Conservation (phyloP, 92 coral and sea anemone genomes). For the Muricea muricata region DNA sequence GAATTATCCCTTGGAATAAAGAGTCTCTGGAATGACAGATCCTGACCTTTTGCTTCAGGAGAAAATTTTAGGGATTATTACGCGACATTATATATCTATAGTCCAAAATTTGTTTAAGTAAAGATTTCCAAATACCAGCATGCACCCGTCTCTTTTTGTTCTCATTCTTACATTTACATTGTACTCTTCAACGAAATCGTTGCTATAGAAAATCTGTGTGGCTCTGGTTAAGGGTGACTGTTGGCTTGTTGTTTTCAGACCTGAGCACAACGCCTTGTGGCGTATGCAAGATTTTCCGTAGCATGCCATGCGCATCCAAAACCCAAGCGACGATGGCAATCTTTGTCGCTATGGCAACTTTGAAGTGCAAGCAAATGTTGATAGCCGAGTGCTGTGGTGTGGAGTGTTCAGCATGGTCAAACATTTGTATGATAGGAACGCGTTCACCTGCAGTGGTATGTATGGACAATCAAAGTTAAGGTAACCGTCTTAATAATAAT, state of each 20-base stretch:
- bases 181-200: not conserved
- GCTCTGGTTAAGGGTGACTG: not conserved
- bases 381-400: slow-evolving; percentile 28
- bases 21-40: too few relatives aligned
- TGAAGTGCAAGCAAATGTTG: slow-evolving; percentile 43
- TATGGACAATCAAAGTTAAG: slow-evolving; percentile 32
- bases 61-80: too few relatives aligned
- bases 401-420: slow-evolving; percentile 34
- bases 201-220: not conserved
- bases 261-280: slow-evolving; percentile 1
- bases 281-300: slow-evolving; percentile 46
- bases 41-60: too few relatives aligned
- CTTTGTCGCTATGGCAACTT: slow-evolving; percentile 51
- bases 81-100: too few relatives aligned
- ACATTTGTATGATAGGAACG: slow-evolving; percentile 26
- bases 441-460: not conserved
- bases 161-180: not conserved
- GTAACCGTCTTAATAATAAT: slow-evolving; percentile 35
- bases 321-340: slow-evolving; percentile 46
- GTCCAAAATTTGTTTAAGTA: not conserved
- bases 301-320: slow-evolving; percentile 41
- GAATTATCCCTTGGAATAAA: too few relatives aligned
- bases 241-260: not conserved
- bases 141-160: not conserved
- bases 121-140: not conserved